Conservation (phyloP, 2,888 invertebrate genomes). For the Lycophotia porphyrea region DNA sequence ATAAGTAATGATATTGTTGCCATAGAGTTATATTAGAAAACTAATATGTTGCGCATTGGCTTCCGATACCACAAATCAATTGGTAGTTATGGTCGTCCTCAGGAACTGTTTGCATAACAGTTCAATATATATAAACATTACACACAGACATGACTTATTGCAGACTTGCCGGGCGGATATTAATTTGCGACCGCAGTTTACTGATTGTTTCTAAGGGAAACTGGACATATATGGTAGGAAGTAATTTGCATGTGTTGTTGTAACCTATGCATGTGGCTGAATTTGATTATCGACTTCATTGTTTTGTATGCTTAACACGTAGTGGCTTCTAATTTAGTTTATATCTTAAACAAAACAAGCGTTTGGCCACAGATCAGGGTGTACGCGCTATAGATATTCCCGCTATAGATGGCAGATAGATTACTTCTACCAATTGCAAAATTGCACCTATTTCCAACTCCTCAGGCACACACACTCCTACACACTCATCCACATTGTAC, state of each 20-base stretch:
- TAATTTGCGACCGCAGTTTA: not conserved
- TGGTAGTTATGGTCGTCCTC: not conserved
- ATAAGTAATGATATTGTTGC: not conserved
- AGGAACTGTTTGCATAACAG: not conserved
- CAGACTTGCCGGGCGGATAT: not conserved
- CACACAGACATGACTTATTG: not conserved
- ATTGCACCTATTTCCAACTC: no score
- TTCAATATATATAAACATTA: not conserved
- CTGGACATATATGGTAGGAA: not conserved
- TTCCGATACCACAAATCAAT: slow-evolving; percentile 1
- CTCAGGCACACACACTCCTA: no score
- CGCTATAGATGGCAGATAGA: no score
- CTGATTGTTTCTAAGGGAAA: not conserved
- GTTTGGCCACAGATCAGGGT: no score
- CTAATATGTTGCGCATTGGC: not conserved
- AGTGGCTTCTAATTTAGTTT: no score
- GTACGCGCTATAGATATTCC: no score
- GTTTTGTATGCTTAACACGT: not conserved
- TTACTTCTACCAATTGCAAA: no score
- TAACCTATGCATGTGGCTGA: not conserved
- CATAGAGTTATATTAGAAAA: not conserved
- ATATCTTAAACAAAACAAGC: no score
- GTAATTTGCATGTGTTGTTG: not conserved
- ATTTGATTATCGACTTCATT: not conserved
- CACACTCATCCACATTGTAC: no score